phyloP scores from a whole-genome alignment of 2,888 invertebrate genomes.

The Dryobotodes eremita region DNA sequence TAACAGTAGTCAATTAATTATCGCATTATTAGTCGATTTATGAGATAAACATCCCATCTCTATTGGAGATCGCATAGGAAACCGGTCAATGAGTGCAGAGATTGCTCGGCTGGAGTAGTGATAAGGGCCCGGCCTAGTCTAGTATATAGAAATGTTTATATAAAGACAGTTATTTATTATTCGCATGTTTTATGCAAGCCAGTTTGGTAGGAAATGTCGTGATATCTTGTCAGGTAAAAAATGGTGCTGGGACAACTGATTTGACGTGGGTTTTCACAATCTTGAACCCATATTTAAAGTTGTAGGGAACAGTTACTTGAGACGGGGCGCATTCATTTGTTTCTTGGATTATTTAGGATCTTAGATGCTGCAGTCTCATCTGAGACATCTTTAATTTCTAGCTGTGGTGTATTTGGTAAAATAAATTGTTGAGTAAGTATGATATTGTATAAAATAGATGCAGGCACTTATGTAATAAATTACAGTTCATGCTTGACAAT shows the following conservation, averaged over 20 bases:
- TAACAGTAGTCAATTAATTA: slow-evolving; percentile 45
- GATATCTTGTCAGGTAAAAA: slow-evolving; percentile 46
- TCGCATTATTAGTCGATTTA: slow-evolving; percentile 57
- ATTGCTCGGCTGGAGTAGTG: slow-evolving; percentile 39
- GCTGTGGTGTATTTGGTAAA: no score
- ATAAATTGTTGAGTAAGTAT: neutral
- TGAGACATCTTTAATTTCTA: neutral
- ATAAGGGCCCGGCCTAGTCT: slow-evolving; percentile 45
- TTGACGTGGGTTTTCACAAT: slow-evolving; percentile 18
- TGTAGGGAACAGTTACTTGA: slow-evolving; percentile 2
- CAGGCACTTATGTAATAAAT: neutral
- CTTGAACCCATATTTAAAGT: slow-evolving; percentile 13
- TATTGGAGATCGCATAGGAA: slow-evolving; percentile 51
- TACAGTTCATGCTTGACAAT: neutral
- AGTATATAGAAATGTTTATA: slow-evolving; percentile 40
- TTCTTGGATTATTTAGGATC: neutral
- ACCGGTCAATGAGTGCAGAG: slow-evolving; percentile 56
- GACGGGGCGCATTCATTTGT: slow-evolving; percentile 1
- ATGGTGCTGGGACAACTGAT: slow-evolving; percentile 18
- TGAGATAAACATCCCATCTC: slow-evolving; percentile 54
- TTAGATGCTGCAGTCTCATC: neutral
- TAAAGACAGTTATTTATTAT: slow-evolving; percentile 50
- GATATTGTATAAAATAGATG: neutral
- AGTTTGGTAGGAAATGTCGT: slow-evolving; percentile 39
- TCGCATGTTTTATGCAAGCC: slow-evolving; percentile 46